Percentiles rank a stretch among this genome's conserved stretches.
Evolutionary conservation across 2,888 invertebrate species (phyloP).

Genomic region (Andricus quercusramuli): DNA sequence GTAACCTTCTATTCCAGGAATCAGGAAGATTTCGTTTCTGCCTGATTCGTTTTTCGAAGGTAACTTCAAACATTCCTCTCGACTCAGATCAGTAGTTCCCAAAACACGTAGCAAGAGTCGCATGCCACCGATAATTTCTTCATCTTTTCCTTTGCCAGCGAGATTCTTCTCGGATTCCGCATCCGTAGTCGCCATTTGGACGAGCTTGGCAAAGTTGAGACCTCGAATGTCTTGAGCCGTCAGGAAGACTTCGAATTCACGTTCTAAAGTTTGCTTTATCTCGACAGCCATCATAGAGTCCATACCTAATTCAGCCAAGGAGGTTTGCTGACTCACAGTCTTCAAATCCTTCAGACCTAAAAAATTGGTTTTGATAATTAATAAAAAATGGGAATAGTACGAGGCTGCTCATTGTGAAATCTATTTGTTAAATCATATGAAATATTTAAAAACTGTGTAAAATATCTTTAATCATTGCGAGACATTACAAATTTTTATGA

Average conservation of each 20-base stretch:
- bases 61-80: conserved; percentile 63
- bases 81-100: conserved; percentile 48
- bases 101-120: conserved; percentile 60
- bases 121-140: conserved; percentile 59
- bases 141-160: background rate
- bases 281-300: conserved; percentile 99
- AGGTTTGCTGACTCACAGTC: conserved; percentile 85
- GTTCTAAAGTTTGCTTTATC: conserved; percentile 94
- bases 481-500: too few species aligned
- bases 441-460: too few species aligned
- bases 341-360: conserved; percentile 80
- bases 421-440: too few species aligned
- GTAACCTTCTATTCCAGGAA: conserved; percentile 78
- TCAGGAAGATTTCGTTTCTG: conserved; percentile 68
- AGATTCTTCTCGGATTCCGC: conserved; percentile 45
- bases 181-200: conserved; percentile 72
- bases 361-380: conserved; percentile 76
- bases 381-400: too few species aligned
- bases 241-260: conserved; percentile 92
- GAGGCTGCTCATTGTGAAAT: too few species aligned
- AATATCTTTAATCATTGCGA: too few species aligned
- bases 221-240: conserved; percentile 92
- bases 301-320: conserved; percentile 95
- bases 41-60: conserved; percentile 58
- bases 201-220: conserved; percentile 86